These are phyloP conservation scores for Brachirus orientalis DNA, from an alignment of 2,113 vertebrate species.

Conservation along the genomic window DNA sequence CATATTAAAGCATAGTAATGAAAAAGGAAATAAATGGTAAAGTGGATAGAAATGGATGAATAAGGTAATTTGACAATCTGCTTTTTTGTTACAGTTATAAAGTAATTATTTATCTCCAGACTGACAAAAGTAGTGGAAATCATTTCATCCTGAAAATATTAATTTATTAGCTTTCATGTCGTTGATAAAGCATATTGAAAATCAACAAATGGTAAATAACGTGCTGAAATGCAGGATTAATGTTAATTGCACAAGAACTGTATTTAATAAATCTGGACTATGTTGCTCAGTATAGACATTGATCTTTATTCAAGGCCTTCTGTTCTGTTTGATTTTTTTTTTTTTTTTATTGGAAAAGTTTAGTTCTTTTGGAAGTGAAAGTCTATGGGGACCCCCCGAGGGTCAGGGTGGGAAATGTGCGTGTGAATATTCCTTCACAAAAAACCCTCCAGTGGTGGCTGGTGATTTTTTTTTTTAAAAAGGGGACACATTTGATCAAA, in stretches of 20 bases:
- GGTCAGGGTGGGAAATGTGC: too few species aligned
- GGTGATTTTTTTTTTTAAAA: too few species aligned
- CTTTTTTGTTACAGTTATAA: neutral
- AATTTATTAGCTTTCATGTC: conserved; percentile 19
- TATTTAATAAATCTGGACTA: conserved; percentile 1
- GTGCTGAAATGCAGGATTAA: neutral
- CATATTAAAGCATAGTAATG: neutral
- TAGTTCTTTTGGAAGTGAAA: too few species aligned
- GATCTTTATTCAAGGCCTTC: too few species aligned
- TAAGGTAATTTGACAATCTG: neutral
- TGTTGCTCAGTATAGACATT: neutral
- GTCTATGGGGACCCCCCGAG: too few species aligned
- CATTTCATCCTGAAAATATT: neutral
- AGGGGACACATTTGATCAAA: too few species aligned
- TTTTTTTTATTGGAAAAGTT: too few species aligned
- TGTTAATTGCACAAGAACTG: too few species aligned
- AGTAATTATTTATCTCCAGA: neutral
- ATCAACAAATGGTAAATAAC: neutral
- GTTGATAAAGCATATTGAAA: too few species aligned
- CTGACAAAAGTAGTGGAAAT: neutral
- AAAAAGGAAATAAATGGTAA: neutral
- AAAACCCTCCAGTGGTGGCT: too few species aligned
- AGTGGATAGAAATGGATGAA: neutral
- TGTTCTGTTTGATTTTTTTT: too few species aligned
- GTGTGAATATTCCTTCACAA: too few species aligned